These are phyloP conservation scores for Ashinkailepas kermadecensis DNA, from an alignment of 2,888 invertebrate species.

Conservation along the genomic window DNA sequence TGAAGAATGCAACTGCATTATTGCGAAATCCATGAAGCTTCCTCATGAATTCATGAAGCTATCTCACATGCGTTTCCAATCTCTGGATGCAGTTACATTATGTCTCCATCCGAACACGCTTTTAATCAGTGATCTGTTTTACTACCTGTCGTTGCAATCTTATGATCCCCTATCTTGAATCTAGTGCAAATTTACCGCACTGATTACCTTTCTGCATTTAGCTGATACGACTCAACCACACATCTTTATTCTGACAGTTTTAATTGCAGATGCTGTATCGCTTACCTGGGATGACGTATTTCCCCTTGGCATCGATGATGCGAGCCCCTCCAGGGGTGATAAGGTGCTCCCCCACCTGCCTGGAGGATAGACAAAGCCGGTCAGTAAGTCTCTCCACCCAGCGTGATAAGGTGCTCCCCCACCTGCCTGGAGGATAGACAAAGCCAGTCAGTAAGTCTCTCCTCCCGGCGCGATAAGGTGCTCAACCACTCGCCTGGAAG, in stretches of 20 bases:
- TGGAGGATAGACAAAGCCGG: constrained; percentile 39
- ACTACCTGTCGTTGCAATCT: not conserved
- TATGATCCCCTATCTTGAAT: not conserved
- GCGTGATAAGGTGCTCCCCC: constrained; percentile 78
- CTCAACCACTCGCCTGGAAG: constrained; percentile 67
- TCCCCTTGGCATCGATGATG: constrained; percentile 85
- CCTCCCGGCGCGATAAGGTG: constrained; percentile 85
- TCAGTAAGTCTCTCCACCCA: too few species aligned
- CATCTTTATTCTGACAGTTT: too few species aligned
- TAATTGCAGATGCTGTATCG: too few species aligned
- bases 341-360: constrained; percentile 77
- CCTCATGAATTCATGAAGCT: too few species aligned
- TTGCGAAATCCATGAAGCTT: too few species aligned
- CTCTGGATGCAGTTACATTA: too few species aligned
- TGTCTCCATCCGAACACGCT: too few species aligned
- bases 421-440: constrained; percentile 56
- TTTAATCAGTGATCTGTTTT: not conserved
- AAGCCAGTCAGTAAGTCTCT: too few species aligned
- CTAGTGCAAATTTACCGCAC: not conserved
- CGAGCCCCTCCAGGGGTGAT: constrained; percentile 89
- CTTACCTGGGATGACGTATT: constrained; percentile 52
- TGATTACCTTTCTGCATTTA: not conserved
- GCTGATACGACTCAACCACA: not conserved
- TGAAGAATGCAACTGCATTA: too few species aligned
- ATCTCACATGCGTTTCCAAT: too few species aligned